Evolutionary conservation across 1,140 invertebrate genomes (phyloP).

Genomic region (Tyrophagus putrescentiae): DNA sequence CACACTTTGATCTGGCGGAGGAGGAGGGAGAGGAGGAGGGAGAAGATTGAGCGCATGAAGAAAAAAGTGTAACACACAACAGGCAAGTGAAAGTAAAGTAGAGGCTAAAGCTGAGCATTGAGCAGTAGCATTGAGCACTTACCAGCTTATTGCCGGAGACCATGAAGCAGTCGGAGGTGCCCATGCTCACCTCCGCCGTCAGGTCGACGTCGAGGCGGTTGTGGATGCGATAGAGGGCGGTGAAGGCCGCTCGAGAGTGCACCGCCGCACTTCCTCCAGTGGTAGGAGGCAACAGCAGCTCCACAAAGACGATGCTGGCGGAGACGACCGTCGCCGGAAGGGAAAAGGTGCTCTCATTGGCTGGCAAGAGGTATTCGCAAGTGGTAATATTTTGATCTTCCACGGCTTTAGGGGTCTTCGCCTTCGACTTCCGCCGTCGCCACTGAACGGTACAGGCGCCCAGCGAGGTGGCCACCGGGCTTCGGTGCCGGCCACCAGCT

Average conservation of each 20-base stretch:
- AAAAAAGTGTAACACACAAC: too few species aligned
- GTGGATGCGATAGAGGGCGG: conserved; percentile 49
- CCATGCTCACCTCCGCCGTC: conserved; percentile 55
- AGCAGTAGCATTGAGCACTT: conserved; percentile 18
- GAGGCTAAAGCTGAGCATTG: not conserved
- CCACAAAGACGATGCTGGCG: conserved; percentile 51
- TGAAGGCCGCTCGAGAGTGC: conserved; percentile 45
- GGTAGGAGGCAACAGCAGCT: conserved; percentile 53
- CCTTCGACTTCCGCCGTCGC: not conserved
- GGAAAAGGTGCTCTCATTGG: not conserved
- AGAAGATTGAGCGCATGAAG: too few species aligned
- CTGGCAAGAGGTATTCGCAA: conserved; percentile 25
- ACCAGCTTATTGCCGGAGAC: conserved; percentile 77
- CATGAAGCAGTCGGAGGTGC: conserved; percentile 71
- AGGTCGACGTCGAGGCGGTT: conserved; percentile 55
- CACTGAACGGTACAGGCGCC: not conserved
- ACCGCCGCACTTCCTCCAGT: too few species aligned
- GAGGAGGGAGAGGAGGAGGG: not conserved
- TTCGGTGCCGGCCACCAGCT: too few species aligned
- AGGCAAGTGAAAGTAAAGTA: too few species aligned
- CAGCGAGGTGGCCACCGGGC: too few species aligned
- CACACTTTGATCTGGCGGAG: not conserved
- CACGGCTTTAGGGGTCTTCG: not conserved
- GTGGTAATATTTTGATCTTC: not conserved
- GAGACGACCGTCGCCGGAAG: conserved; percentile 37